A percentile compares a stretch with the other conserved stretches of the same genome.
Evolutionary conservation across 1,140 invertebrate species (phyloP).

Genomic region (Metopolophium dirhodum): DNA sequence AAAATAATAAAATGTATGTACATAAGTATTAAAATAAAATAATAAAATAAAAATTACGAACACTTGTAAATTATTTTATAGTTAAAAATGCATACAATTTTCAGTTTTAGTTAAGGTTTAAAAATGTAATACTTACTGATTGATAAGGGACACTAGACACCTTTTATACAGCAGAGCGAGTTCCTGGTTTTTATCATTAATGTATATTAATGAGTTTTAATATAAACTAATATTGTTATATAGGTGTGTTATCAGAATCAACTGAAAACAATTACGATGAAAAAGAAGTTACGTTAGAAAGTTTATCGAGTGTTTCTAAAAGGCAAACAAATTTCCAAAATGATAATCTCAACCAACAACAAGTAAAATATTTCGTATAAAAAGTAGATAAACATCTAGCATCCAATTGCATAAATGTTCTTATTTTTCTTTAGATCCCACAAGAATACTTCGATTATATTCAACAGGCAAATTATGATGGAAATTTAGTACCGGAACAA

Average conservation of each 20-base stretch:
- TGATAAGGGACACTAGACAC: not conserved
- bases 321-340: conserved; percentile 19
- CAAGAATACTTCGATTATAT: conserved; percentile 33
- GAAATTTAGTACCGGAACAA: not conserved
- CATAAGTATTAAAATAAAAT: no score
- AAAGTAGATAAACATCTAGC: not conserved
- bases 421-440: not conserved
- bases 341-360: not conserved
- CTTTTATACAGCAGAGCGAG: not conserved
- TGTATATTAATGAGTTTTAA: not conserved
- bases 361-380: not conserved
- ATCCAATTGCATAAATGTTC: not conserved
- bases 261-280: not conserved
- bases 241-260: not conserved
- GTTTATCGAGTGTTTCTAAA: not conserved
- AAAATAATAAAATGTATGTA: no score
- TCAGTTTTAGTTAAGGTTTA: not conserved
- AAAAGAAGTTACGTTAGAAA: not conserved
- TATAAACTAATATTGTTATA: not conserved
- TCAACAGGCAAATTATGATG: not conserved
- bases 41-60: not conserved
- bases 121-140: not conserved
- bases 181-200: not conserved
- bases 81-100: not conserved
- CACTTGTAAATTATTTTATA: not conserved